A percentile compares a stretch with the other conserved stretches of the same genome.
Conservation (phyloP, 2,113 vertebrate genomes). For the Rhipidura dahli region DNA sequence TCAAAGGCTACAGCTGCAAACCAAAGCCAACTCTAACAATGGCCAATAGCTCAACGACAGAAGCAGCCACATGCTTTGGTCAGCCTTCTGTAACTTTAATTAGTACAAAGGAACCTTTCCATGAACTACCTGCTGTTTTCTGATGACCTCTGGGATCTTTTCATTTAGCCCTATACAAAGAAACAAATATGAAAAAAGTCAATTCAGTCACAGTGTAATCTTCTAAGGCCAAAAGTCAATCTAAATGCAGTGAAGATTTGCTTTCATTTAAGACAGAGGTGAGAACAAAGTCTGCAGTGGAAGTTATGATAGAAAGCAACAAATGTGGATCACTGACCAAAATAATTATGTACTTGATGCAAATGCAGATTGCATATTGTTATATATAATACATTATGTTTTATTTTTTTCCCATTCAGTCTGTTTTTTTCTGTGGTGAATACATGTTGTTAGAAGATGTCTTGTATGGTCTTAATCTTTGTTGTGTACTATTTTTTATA, state of each 20-base stretch:
- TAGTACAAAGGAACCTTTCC: constrained; percentile 98
- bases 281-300: constrained; percentile 80
- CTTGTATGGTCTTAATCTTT: constrained; percentile 86
- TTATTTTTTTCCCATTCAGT: constrained; percentile 74
- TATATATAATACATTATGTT: constrained; percentile 81
- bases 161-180: constrained; percentile 95
- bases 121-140: constrained; percentile 97
- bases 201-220: constrained; percentile 86
- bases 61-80: constrained; percentile 94
- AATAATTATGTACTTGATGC: constrained; percentile 92
- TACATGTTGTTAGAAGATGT: constrained; percentile 93
- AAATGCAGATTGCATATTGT: constrained; percentile 95
- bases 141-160: constrained; percentile 99
- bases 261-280: constrained; percentile 83
- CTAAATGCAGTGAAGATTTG: constrained; percentile 81
- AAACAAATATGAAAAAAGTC: constrained; percentile 79
- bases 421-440: constrained; percentile 85
- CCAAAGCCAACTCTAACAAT: constrained; percentile 99
- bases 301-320: constrained; percentile 89
- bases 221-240: constrained; percentile 87
- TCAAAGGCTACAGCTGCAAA: constrained; percentile 99
- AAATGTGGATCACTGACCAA: constrained; percentile 96
- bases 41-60: constrained; percentile 99
- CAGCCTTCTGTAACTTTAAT: constrained; percentile 98
- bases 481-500: constrained; percentile 89